phyloP scores from a whole-genome alignment of 2,797 vertebrate species.

The Helarctos malayanus region DNA sequence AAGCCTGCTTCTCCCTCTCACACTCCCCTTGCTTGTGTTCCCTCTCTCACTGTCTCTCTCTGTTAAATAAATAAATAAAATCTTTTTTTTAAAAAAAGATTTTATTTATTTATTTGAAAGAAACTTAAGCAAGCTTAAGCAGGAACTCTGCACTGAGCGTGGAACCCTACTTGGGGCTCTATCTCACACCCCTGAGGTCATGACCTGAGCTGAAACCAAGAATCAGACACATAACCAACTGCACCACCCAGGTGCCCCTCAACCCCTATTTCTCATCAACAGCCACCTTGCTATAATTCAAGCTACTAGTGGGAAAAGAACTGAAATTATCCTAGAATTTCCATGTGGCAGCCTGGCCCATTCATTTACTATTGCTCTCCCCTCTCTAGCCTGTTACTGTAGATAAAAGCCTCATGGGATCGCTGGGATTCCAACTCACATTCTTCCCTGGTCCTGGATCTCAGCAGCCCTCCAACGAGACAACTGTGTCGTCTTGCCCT shows the following conservation, averaged over 20 bases:
- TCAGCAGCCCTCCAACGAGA: constrained; percentile 49
- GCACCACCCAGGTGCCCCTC: not conserved
- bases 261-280: constrained; percentile 69
- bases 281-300: constrained; percentile 68
- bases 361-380: constrained; percentile 59
- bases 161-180: not conserved
- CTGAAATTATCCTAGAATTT: constrained; percentile 74
- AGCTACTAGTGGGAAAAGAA: constrained; percentile 53
- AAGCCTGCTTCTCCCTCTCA: too few species aligned
- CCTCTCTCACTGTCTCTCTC: too few species aligned
- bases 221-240: not conserved
- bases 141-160: not conserved
- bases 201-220: not conserved
- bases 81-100: not conserved
- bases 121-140: not conserved
- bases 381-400: constrained; percentile 36
- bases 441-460: constrained; percentile 20
- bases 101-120: not conserved
- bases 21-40: too few species aligned
- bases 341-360: constrained; percentile 43
- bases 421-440: constrained; percentile 39
- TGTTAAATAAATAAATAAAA: too few species aligned
- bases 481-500: not conserved
- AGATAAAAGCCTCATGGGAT: not conserved
- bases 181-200: not conserved